A percentile compares a stretch with the other conserved stretches of the same genome.
Conservation (phyloP, 2,113 vertebrate genomes). For the Periophthalmodon schlosseri region DNA sequence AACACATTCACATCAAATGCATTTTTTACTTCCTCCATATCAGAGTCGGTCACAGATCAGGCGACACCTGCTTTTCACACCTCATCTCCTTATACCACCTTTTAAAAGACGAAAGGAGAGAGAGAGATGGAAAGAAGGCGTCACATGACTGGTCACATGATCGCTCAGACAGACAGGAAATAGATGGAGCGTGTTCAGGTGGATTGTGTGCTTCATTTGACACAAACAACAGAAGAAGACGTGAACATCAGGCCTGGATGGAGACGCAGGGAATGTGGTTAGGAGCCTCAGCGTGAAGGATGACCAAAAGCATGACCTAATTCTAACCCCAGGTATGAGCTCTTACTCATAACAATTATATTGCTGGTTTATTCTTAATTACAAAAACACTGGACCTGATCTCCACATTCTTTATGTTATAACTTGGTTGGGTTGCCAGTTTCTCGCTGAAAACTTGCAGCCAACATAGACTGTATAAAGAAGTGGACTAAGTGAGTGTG, state of each 20-base stretch:
- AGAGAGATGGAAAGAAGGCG: constrained; percentile 39
- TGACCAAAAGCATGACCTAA: too few relatives aligned
- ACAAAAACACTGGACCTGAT: too few relatives aligned
- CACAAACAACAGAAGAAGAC: not conserved
- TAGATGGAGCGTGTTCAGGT: not conserved
- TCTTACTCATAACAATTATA: too few relatives aligned
- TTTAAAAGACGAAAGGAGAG: constrained; percentile 29
- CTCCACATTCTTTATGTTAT: too few relatives aligned
- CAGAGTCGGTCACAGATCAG: constrained; percentile 16
- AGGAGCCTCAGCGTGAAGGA: too few relatives aligned
- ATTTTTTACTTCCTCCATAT: not conserved
- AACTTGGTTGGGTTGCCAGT: too few relatives aligned
- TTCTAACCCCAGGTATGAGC: too few relatives aligned
- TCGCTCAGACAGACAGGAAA: not conserved
- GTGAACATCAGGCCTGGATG: not conserved
- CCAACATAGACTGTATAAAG: too few relatives aligned
- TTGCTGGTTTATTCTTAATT: constrained; percentile 9
- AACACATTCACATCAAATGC: not conserved
- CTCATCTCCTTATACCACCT: constrained; percentile 24
- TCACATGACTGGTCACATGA: constrained; percentile 2
- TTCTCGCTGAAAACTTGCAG: too few relatives aligned
- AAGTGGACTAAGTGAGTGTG: too few relatives aligned
- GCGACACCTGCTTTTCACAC: constrained; percentile 34
- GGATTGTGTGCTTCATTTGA: constrained; percentile 2
- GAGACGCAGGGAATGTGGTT: too few relatives aligned